Evolutionary conservation across 2,797 vertebrate species (phyloP).

Genomic region (Adrianichthys oophorus): DNA sequence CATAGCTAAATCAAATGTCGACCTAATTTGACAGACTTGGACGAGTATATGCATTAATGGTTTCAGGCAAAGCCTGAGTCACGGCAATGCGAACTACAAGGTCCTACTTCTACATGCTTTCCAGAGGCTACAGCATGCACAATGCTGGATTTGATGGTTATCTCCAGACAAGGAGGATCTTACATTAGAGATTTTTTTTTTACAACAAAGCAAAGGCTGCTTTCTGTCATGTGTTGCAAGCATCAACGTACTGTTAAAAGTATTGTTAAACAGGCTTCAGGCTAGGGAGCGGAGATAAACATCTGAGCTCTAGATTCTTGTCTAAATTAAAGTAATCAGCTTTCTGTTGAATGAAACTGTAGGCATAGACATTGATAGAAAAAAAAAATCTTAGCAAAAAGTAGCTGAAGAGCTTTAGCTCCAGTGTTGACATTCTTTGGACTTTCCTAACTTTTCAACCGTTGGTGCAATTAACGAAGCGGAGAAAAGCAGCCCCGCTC

Average conservation of each 20-base stretch:
- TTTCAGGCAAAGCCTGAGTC: constrained; percentile 39
- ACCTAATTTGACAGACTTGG: constrained; percentile 37
- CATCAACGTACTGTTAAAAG: background rate
- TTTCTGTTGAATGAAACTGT: too few species aligned
- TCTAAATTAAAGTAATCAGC: background rate
- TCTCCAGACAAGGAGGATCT: constrained; percentile 7
- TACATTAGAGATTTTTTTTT: background rate
- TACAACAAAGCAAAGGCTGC: background rate
- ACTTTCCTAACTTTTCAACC: too few species aligned
- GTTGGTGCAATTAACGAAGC: too few species aligned
- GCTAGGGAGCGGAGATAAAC: background rate
- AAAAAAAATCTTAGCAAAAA: too few species aligned
- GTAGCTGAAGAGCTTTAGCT: too few species aligned
- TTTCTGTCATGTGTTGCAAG: constrained; percentile 2
- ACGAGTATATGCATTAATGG: constrained; percentile 39
- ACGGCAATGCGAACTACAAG: constrained; percentile 22
- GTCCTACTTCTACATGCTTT: constrained; percentile 10
- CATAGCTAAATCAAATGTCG: constrained; percentile 5
- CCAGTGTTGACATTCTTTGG: too few species aligned
- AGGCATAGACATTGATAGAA: too few species aligned
- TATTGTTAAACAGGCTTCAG: background rate
- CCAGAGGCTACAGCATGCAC: constrained; percentile 22
- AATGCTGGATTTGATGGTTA: constrained; percentile 21
- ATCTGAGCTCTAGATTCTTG: background rate
- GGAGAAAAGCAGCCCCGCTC: too few species aligned